Percentiles rank a stretch among this genome's conserved stretches.
Evolutionary conservation across 2,113 vertebrate genomes (phyloP).

Genomic region (Boleophthalmus pectinirostris): DNA sequence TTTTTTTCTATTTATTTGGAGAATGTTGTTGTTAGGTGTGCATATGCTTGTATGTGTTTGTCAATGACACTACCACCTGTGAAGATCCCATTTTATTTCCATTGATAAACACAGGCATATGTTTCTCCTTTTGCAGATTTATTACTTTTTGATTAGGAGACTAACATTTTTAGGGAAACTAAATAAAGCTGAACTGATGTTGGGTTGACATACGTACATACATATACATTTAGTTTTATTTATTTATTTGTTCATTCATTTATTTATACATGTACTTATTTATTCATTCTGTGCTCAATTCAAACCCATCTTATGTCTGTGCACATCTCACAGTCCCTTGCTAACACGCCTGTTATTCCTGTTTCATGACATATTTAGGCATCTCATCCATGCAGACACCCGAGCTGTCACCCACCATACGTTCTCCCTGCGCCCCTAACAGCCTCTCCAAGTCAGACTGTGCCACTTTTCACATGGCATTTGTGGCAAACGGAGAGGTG

Average conservation of each 20-base stretch:
- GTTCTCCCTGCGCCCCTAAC: constrained; percentile 44
- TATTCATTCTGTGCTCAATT: not conserved
- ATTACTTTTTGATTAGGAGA: not conserved
- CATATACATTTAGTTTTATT: not conserved
- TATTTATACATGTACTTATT: too few species aligned
- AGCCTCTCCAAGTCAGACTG: constrained; percentile 51
- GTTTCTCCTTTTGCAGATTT: not conserved
- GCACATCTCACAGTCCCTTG: constrained; percentile 42
- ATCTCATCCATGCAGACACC: constrained; percentile 39
- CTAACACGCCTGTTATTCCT: constrained; percentile 51
- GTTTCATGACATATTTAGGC: constrained; percentile 36
- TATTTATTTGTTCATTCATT: not conserved
- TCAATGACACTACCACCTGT: constrained; percentile 41
- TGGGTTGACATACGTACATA: too few species aligned
- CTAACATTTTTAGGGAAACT: not conserved
- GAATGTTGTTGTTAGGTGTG: constrained; percentile 32
- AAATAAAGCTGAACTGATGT: not conserved
- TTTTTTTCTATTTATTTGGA: constrained; percentile 13
- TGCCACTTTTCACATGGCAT: constrained; percentile 49
- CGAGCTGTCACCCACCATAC: constrained; percentile 48
- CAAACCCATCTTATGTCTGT: constrained; percentile 19
- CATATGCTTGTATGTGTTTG: constrained; percentile 44
- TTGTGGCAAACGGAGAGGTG: constrained; percentile 46
- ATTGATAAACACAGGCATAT: constrained; percentile 13
- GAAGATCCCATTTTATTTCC: constrained; percentile 53